Base-by-base conservation (phyloP, 2,888 invertebrate genomes). In the Marasmarcha lunaedactyla region DNA sequence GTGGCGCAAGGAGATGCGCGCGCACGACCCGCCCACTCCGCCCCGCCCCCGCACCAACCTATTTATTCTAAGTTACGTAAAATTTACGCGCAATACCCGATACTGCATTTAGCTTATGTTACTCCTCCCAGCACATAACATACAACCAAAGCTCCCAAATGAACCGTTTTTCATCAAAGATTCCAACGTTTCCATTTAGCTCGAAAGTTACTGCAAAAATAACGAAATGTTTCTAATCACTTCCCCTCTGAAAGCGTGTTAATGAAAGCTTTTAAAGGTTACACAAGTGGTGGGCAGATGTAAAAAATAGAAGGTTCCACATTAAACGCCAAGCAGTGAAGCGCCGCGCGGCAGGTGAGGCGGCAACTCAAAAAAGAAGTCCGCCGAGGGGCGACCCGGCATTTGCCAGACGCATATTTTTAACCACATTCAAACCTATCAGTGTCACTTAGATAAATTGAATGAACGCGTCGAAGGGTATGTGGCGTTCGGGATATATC, bases 31-130 rank as follows among this genome's bases (percentile, higher is more conserved):
- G 68, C 74, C 72, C 74, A 70, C 67, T 54, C 68, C 69, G 76
- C 67, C 67, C 81, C 74, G 76, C 78, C 77, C 77, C 74, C 76
- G 70, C 79, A 79, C 79, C 83, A 83, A 83, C 83, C 83, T 83
- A 81, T 83, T 83, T 81, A 79, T 81, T 79, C 73, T 78, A 79
- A 79, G 83, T 83, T 83, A 83, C 83, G 83, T 81, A 81, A 81
- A 81, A 81, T 81, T 81, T 81, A 81, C 83, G 79, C 79, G 78
- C 74, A 78, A 78, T 73, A 77, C 71, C 71, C 73, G 62, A 77
- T 81, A 78, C 78, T 78, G 81, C 81, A 76, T 76, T 76, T 64
- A 70, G 68, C 73, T 71, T 71, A 71, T 64, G 66, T 67, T 71
- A 62, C 64, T 46, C 59, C 3, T 57, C 57, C 7, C 20, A 5